Conservation (phyloP, 2,113 vertebrate species). For the Sula dactylatra region DNA sequence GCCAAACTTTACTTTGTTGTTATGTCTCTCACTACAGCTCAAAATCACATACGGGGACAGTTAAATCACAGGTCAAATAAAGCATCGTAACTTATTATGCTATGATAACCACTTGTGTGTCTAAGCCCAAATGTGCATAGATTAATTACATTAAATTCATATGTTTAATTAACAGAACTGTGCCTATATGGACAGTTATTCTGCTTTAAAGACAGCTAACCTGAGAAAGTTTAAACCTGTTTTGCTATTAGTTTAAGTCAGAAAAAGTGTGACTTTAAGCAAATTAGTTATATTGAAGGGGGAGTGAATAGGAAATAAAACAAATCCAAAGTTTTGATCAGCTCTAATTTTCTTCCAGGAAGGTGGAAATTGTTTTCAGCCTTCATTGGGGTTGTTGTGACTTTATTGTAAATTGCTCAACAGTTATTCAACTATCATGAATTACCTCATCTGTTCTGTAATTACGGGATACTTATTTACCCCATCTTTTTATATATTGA, state of each 20-base stretch:
- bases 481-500: neutral
- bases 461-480: neutral
- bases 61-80: neutral
- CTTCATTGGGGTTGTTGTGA: neutral
- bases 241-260: neutral
- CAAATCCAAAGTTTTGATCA: neutral
- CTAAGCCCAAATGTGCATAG: neutral
- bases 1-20: neutral
- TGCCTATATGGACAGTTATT: neutral
- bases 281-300: neutral
- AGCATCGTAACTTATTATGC: neutral
- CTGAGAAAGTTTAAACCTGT: neutral
- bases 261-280: neutral
- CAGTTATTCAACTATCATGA: neutral
- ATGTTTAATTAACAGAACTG: neutral
- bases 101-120: neutral
- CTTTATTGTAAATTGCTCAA: neutral
- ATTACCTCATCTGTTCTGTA: neutral
- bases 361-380: neutral
- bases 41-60: neutral
- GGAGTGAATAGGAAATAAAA: neutral
- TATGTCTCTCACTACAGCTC: neutral
- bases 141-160: neutral
- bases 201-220: neutral
- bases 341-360: neutral